Percentiles rank a stretch among this genome's conserved stretches.
Evolutionary conservation across 2,888 invertebrate species (phyloP).

Genomic region (Phengaris alcon): DNA sequence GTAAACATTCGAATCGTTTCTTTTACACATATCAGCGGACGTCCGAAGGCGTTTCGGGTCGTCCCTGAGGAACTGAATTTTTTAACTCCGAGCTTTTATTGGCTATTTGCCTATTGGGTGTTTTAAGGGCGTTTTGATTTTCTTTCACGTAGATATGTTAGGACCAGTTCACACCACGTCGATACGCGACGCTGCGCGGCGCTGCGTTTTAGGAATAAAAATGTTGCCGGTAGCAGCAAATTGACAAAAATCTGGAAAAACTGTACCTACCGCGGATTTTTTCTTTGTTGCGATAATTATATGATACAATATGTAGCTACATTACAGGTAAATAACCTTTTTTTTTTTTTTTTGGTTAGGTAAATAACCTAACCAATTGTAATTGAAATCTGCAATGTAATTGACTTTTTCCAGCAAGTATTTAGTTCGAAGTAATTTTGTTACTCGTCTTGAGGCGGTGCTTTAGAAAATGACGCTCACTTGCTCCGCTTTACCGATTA

Average conservation of each 20-base stretch:
- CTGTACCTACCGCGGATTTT: too few species aligned
- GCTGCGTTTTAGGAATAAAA: too few species aligned
- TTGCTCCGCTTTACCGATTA: background rate
- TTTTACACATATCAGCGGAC: background rate
- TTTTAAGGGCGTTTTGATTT: background rate
- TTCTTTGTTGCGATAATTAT: too few species aligned
- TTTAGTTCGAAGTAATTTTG: background rate
- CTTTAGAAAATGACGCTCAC: too few species aligned
- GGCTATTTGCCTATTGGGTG: background rate
- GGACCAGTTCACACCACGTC: too few species aligned
- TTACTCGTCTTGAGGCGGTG: background rate
- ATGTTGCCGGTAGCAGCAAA: too few species aligned
- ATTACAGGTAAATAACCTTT: background rate
- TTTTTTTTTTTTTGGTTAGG: too few species aligned
- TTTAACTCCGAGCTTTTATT: conserved; percentile 7
- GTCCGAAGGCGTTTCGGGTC: background rate
- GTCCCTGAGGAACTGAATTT: conserved; percentile 7
- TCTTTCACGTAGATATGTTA: background rate
- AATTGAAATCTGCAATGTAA: conserved; percentile 3
- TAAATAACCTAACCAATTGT: background rate
- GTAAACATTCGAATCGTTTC: background rate
- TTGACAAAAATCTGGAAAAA: too few species aligned
- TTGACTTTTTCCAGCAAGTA: conserved; percentile 1
- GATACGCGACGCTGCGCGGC: too few species aligned
- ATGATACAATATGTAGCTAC: too few species aligned